A percentile compares a stretch with the other conserved stretches of the same genome.
phyloP scores from a whole-genome alignment of 2,797 vertebrate species.

The Ispidina picta region DNA sequence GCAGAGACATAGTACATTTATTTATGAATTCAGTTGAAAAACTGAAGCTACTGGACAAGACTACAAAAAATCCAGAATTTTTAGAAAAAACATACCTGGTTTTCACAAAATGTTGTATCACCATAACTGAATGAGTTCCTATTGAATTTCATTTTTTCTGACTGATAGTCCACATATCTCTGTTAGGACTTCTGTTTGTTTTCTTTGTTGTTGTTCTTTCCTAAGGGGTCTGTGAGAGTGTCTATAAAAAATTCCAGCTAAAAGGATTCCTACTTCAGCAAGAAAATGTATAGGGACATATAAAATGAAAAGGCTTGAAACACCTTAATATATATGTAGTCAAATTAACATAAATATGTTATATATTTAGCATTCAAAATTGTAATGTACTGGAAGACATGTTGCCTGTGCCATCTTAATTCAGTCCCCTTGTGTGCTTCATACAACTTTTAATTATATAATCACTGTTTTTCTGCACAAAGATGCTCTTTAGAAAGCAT shows the following conservation, averaged over 20 bases:
- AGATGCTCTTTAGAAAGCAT: neutral
- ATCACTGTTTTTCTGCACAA: neutral
- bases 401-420: neutral
- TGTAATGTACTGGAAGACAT: neutral
- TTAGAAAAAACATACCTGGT: neutral
- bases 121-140: neutral
- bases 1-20: neutral
- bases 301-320: neutral
- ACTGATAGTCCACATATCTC: neutral
- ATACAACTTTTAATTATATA: neutral
- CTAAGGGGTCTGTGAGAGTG: neutral
- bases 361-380: neutral
- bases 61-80: neutral
- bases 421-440: neutral
- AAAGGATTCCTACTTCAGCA: neutral
- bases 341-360: neutral
- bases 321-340: neutral
- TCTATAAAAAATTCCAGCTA: neutral
- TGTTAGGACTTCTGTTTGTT: neutral
- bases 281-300: neutral
- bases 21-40: neutral
- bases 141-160: neutral
- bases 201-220: neutral
- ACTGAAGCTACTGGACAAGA: neutral
- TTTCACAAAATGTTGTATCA: neutral